Base-by-base conservation (phyloP, 2,888 invertebrate genomes). In the Rhingia rostrata region DNA sequence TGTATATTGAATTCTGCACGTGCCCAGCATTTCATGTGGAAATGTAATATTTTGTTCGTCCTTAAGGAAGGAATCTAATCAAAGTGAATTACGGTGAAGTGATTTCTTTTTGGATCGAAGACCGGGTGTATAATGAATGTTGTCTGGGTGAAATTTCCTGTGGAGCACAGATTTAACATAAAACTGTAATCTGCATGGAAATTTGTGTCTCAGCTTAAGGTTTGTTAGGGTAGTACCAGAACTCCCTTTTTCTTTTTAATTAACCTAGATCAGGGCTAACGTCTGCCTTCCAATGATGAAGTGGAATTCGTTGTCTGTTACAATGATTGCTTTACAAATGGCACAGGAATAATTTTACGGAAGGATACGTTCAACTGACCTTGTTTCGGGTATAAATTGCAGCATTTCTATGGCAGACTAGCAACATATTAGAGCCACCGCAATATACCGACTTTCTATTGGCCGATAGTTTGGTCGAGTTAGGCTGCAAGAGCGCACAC, bases 1-100 rank as follows among this genome's bases (percentile, higher is more conserved):
- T 80, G 61, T 75, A 70, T 66, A 80, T 80, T 80, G 84, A 84
- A 84, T 80, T 56, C 32, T 37, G 54, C 60, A 84, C 84, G 84
- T 84, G 84, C 80, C 66, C 53, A 14, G 84, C 58, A 84, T 84
- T 84, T 54, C 43, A 70, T 53, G 41, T 54, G 60, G 69, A 64
- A 70, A 66, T 79, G 33, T 60, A 51, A 70, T 77, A 82, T 70
- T 70, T 80, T 70, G 2, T 22, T 41, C 39, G 32, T 47, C 56
- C 64, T 41, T 63, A 54, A 58, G 78, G 45, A 66, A 53, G 63
- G 60, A 79, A 80, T 84, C 74, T 75, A 84, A 84, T 84, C 84
- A 84, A 84, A 70, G 79, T 63, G 79, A 84, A 84, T 69, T 72
- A 84, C 75, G 43, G 37, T 47, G 61, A 79, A 66, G 80, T 75